phyloP scores from a whole-genome alignment of 2,113 vertebrate species.

The Cavia porcellus region DNA sequence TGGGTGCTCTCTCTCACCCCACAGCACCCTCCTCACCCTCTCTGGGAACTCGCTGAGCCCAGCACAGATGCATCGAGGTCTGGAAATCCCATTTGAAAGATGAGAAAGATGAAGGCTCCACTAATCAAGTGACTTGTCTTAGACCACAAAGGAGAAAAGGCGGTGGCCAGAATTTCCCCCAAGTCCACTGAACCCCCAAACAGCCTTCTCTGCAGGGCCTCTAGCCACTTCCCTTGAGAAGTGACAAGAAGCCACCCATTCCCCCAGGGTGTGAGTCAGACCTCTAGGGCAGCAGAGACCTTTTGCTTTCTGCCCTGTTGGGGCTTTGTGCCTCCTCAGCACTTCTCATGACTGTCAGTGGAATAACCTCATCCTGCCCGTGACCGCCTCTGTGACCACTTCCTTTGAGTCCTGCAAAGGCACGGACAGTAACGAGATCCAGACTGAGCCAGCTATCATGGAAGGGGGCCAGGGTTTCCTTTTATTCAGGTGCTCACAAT shows the following conservation, averaged over 20 bases:
- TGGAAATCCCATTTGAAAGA: neutral
- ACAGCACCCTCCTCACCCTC: rapidly evolving
- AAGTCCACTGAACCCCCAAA: rapidly evolving
- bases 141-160: rapidly evolving
- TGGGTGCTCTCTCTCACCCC: too few relatives aligned
- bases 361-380: rapidly evolving
- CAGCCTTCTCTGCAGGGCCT: neutral
- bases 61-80: neutral
- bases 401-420: too few relatives aligned
- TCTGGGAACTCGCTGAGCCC: rapidly evolving
- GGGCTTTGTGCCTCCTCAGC: too few relatives aligned
- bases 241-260: neutral
- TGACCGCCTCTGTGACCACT: rapidly evolving
- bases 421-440: too few relatives aligned
- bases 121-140: neutral
- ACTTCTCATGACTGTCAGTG: rapidly evolving
- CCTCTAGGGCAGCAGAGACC: too few relatives aligned
- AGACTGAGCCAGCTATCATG: rapidly evolving
- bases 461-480: neutral
- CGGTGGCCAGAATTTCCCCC: neutral
- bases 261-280: neutral
- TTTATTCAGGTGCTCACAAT: constrained; percentile 30
- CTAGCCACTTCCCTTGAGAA: neutral
- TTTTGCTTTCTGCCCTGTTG: too few relatives aligned
- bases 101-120: neutral